These are phyloP conservation scores for Nezara viridula DNA, from an alignment of 2,888 invertebrate species.

Conservation along the genomic window DNA sequence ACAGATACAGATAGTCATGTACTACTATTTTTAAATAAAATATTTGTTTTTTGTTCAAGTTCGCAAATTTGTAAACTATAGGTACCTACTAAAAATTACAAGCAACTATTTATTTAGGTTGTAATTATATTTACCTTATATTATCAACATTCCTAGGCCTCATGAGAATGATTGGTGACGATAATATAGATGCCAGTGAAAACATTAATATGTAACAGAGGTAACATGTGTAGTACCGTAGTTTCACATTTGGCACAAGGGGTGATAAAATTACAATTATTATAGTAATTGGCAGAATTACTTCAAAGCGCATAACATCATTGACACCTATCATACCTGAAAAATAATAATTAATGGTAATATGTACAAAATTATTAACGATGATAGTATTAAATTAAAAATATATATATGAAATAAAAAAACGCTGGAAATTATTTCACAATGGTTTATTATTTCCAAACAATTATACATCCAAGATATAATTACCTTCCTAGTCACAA, in stretches of 20 bases:
- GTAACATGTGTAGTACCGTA: constrained; percentile 66
- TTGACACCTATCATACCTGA: constrained; percentile 59
- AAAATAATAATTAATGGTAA: constrained; percentile 36
- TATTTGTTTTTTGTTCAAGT: too few relatives aligned
- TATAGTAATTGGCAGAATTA: constrained; percentile 57
- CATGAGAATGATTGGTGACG: constrained; percentile 66
- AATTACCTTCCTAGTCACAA: too few relatives aligned
- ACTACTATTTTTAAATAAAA: too few relatives aligned
- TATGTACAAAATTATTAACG: too few relatives aligned
- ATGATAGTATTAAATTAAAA: too few relatives aligned
- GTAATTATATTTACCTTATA: constrained; percentile 71
- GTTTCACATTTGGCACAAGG: constrained; percentile 64
- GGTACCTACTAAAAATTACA: too few relatives aligned
- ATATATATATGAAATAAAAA: too few relatives aligned
- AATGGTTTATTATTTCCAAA: too few relatives aligned
- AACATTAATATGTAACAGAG: constrained; percentile 65
- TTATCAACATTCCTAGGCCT: constrained; percentile 70
- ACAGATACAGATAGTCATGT: too few relatives aligned
- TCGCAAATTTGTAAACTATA: too few relatives aligned
- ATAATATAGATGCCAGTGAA: constrained; percentile 62
- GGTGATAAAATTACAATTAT: constrained; percentile 63
- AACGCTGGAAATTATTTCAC: too few relatives aligned
- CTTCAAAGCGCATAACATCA: constrained; percentile 57
- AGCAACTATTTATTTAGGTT: background rate
- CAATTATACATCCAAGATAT: too few relatives aligned